Percentiles rank a stretch among this genome's conserved stretches.
These are phyloP conservation scores for Noctua fimbriata DNA, from an alignment of 2,888 invertebrate species.

Conservation along the genomic window DNA sequence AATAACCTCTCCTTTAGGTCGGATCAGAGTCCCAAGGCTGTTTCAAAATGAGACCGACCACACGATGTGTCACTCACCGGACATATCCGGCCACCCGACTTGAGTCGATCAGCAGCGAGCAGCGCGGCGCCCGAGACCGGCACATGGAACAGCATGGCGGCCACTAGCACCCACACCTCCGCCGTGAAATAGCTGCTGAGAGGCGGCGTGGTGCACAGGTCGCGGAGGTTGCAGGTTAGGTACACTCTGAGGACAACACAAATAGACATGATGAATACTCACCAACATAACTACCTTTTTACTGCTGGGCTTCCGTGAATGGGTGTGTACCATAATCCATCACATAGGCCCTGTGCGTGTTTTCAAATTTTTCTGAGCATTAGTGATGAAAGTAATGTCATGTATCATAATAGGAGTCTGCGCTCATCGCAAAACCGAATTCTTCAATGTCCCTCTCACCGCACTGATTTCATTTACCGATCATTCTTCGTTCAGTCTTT, in stretches of 20 bases:
- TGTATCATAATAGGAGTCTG: no score
- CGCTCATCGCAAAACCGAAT: no score
- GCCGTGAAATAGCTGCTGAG: constrained; percentile 93
- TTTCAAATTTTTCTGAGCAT: neutral
- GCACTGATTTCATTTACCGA: no score
- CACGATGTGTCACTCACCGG: constrained; percentile 72
- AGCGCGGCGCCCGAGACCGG: constrained; percentile 92
- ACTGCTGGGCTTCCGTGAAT: neutral
- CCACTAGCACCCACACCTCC: constrained; percentile 92
- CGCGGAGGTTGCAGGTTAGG: constrained; percentile 92
- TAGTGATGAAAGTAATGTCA: neutral
- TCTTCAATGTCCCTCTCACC: no score
- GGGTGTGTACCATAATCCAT: no score
- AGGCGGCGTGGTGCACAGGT: constrained; percentile 92
- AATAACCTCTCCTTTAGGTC: neutral
- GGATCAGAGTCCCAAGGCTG: neutral
- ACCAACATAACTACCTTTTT: neutral
- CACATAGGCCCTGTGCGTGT: neutral
- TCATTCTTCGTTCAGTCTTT: no score
- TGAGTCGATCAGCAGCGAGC: constrained; percentile 92
- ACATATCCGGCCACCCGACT: constrained; percentile 89
- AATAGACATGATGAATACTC: neutral
- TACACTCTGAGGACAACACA: constrained; percentile 88
- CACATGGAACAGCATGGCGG: constrained; percentile 92
- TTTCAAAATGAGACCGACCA: neutral